These are phyloP conservation scores for Bryconaethiops microstoma DNA, from an alignment of 2,797 vertebrate genomes.

Conservation along the genomic window DNA sequence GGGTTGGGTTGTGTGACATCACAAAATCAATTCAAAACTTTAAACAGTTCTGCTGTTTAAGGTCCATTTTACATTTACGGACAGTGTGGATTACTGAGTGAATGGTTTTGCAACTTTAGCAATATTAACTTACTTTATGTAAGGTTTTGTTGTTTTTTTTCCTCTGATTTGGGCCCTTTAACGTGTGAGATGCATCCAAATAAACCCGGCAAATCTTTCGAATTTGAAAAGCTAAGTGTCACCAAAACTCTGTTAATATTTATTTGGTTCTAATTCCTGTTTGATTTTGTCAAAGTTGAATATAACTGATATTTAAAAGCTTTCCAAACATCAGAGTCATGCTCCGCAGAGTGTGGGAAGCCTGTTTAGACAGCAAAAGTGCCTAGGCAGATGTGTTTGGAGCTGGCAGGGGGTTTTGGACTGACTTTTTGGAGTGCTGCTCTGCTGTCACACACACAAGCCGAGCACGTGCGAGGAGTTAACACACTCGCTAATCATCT, in stretches of 20 bases:
- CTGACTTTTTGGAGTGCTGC: constrained; percentile 37
- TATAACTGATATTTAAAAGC: constrained; percentile 5
- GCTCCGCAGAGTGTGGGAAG: constrained; percentile 6
- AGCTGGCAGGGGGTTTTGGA: constrained; percentile 41
- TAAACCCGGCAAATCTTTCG: not conserved
- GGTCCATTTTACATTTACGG: no score
- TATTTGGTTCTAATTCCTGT: not conserved
- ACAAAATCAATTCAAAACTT: no score
- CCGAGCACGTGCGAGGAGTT: constrained; percentile 49
- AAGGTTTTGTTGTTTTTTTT: no score
- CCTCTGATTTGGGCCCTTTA: no score
- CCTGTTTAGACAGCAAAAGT: constrained; percentile 23
- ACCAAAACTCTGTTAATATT: constrained; percentile 7
- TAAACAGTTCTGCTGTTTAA: no score
- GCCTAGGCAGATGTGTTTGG: constrained; percentile 41
- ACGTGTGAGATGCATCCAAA: not conserved
- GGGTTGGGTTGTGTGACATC: no score
- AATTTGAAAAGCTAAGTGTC: not conserved
- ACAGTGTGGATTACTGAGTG: no score
- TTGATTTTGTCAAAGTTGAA: constrained; percentile 5
- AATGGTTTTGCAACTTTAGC: no score
- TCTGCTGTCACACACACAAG: constrained; percentile 56
- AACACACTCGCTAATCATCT: constrained; percentile 65
- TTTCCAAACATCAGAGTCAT: not conserved
- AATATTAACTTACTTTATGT: no score